Base-by-base conservation (phyloP, 2,797 vertebrate species). In the Hapalemur alaotrensis region DNA sequence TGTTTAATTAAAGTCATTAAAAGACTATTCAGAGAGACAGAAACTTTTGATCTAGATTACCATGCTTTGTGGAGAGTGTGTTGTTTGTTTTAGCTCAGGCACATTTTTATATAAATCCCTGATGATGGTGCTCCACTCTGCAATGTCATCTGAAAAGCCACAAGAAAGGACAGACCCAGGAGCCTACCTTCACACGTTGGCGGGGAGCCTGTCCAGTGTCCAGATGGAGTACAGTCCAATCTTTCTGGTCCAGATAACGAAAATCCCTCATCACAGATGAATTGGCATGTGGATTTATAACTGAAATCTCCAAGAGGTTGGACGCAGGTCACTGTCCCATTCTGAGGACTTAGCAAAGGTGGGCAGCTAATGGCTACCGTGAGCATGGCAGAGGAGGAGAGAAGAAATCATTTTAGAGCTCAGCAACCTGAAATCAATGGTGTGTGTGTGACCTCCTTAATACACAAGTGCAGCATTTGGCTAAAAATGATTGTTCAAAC, bases 241-340 rank as follows among this genome's bases (percentile, higher is more conserved):
- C 82, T 87, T 38, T 97, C 84, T 54, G 95, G n/a, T 95, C 99
- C 99, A 59, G 79, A 95, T 48, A 98, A 75, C 78, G 79, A 95
- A 96, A 99, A 99, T 2, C 99, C 99, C 75, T 98, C 95, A 22
- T 78, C 88, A 30, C 99, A 99, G 82, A 63, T 28, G 93, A 99
- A 98, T 17, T 97, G 96, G 96, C 99, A 99, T 0, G 46, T 97
- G 79, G 99, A 98, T 89, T 96, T 94, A 1, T 98, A 98, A 83
- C 97, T 97, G 95, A 98, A 98, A 59, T 78, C 30, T 30, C 98
- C 98, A 61, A 97, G 61, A 35, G 97, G 97, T 41, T 98, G 97
- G 59, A 88, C 96, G 7, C 99, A 99, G 87, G 97, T 98, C 97
- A 98, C 97, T 30, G 57, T 96, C 35, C 98, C 98, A 5, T 98